Evolutionary conservation across 1,140 invertebrate species (phyloP).

Genomic region (Dermatophagoides farinae): DNA sequence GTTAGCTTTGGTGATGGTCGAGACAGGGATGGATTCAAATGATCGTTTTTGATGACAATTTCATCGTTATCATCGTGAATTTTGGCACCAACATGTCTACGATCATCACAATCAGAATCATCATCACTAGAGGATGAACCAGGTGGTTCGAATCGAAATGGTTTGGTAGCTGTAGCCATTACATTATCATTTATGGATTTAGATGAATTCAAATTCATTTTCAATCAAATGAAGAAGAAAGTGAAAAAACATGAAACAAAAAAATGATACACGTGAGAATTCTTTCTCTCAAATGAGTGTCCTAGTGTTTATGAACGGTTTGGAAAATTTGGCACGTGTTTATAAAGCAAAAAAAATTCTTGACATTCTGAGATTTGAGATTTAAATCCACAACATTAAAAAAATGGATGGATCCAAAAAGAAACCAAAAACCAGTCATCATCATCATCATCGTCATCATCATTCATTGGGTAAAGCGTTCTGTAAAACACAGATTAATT

Average conservation of each 20-base stretch:
- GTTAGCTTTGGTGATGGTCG: not conserved
- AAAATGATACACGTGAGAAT: not conserved
- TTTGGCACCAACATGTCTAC: not conserved
- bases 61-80: not conserved
- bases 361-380: not conserved
- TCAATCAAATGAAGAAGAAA: not conserved
- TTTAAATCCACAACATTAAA: not conserved
- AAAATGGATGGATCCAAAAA: no score
- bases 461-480: no score
- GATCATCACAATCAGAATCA: not conserved
- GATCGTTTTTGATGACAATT: not conserved
- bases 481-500: not conserved
- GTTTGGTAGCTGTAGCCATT: not conserved
- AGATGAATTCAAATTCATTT: not conserved
- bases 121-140: not conserved
- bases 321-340: no score
- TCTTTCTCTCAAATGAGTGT: not conserved
- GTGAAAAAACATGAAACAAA: not conserved
- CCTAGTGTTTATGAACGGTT: not conserved
- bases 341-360: not conserved
- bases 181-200: not conserved
- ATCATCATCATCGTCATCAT: no score
- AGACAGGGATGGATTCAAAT: not conserved
- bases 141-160: not conserved
- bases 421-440: no score